Conservation (phyloP, 92 coral and sea anemone genomes). For the Virgularia gustaviana region DNA sequence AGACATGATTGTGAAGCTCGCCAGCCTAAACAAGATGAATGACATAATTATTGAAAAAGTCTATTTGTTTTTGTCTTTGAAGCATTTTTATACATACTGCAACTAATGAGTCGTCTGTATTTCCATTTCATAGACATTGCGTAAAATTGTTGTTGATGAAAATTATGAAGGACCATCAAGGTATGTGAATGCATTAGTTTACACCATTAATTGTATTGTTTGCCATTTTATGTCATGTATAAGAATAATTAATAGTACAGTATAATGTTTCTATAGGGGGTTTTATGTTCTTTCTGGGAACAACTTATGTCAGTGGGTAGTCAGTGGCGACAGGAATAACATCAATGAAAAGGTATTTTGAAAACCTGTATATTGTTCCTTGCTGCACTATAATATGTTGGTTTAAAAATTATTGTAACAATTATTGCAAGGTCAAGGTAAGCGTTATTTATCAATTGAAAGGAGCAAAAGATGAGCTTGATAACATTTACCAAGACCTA, state of each 20-base stretch:
- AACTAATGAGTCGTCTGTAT: neutral
- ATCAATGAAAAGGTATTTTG: constrained; percentile 70
- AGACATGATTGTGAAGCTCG: constrained; percentile 28
- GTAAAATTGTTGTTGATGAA: constrained; percentile 59
- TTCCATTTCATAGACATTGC: constrained; percentile 48
- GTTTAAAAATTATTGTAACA: neutral
- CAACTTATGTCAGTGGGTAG: constrained; percentile 73
- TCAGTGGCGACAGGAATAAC: constrained; percentile 50
- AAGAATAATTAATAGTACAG: constrained; percentile 28
- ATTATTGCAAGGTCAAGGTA: no score
- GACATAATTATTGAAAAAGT: no score
- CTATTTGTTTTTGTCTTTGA: constrained; percentile 9
- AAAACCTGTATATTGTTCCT: no score
- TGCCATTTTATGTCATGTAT: constrained; percentile 19
- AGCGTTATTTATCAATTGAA: no score
- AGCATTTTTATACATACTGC: constrained; percentile 2
- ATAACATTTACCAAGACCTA: no score
- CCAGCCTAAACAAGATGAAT: no score
- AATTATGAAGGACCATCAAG: constrained; percentile 51
- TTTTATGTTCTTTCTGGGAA: constrained; percentile 76
- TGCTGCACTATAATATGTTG: neutral
- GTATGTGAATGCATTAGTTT: constrained; percentile 15
- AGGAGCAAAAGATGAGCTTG: no score
- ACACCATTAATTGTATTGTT: neutral
- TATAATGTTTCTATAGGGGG: constrained; percentile 44